Percentiles rank a stretch among this genome's conserved stretches.
Conservation (phyloP, 1,140 invertebrate genomes). For the Zaprionus tsacasi region DNA sequence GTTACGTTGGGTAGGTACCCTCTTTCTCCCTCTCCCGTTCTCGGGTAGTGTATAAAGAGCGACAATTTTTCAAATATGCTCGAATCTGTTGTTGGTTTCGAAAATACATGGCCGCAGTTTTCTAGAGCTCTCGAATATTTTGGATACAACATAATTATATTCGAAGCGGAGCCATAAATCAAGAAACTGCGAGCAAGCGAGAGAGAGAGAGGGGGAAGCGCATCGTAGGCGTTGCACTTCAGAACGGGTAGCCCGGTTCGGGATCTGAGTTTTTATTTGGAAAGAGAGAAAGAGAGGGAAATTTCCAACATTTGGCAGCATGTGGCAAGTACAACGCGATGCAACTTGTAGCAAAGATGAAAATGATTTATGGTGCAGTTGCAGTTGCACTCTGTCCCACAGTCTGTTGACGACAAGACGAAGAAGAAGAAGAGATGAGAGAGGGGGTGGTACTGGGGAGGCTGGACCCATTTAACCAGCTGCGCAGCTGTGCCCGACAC, state of each 20-base stretch:
- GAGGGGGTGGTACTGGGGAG: not conserved
- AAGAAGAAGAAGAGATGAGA: not conserved
- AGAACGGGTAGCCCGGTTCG: conserved; percentile 8
- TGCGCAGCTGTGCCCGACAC: conserved; percentile 29
- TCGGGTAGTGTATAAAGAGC: conserved; percentile 11
- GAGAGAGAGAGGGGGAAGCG: conserved; percentile 6
- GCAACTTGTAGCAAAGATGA: conserved; percentile 63
- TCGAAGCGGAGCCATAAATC: conserved; percentile 75
- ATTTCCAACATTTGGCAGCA: conserved; percentile 73
- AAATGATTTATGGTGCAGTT: conserved; percentile 60
- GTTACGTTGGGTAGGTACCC: not conserved
- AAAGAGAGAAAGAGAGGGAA: conserved; percentile 26
- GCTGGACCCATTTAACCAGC: conserved; percentile 50
- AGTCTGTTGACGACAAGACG: conserved; percentile 47
- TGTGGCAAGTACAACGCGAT: conserved; percentile 73
- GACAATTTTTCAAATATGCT: conserved; percentile 42
- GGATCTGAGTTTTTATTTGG: conserved; percentile 20
- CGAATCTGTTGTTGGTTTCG: conserved; percentile 44
- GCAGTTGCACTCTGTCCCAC: conserved; percentile 52
- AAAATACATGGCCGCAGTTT: conserved; percentile 64
- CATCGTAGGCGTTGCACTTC: conserved; percentile 36
- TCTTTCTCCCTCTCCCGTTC: no score
- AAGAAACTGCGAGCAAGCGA: conserved; percentile 46
- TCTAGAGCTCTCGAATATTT: conserved; percentile 56
- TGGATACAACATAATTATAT: conserved; percentile 78